A percentile compares a stretch with the other conserved stretches of the same genome.
Conservation (phyloP, 2,113 vertebrate species). For the Zapus hudsonius region DNA sequence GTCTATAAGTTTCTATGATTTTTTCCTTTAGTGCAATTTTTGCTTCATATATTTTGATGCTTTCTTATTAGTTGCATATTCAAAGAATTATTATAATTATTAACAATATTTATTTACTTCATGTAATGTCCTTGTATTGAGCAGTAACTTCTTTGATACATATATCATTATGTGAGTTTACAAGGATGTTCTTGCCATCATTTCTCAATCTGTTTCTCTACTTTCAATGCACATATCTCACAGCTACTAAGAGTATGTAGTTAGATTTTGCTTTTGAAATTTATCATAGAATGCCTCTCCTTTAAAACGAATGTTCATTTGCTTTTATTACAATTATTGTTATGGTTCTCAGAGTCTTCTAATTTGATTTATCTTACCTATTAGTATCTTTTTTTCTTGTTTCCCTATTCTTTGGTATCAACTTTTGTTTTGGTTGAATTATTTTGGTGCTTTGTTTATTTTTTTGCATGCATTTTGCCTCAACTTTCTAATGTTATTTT, state of each 20-base stretch:
- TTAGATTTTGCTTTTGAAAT: conserved; percentile 6
- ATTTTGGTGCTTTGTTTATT: conserved; percentile 1
- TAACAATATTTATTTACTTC: background rate
- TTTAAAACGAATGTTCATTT: conserved; percentile 13
- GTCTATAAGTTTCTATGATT: background rate
- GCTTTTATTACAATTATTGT: conserved; percentile 22
- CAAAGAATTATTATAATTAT: background rate
- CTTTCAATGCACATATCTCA: background rate
- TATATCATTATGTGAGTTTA: background rate
- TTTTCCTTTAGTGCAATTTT: background rate
- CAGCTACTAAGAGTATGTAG: background rate
- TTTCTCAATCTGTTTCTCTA: background rate
- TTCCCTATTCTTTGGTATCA: background rate
- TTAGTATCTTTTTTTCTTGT: background rate
- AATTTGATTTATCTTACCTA: background rate
- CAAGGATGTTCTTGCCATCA: background rate
- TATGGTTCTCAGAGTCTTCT: background rate
- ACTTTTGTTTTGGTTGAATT: conserved; percentile 22
- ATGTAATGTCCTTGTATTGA: background rate
- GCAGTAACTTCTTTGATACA: background rate
- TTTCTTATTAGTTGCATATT: background rate
- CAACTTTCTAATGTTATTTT: background rate
- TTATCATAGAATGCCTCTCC: background rate
- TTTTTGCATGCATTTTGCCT: background rate
- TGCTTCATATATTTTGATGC: background rate